A percentile compares a stretch with the other conserved stretches of the same genome.
Evolutionary conservation across 92 coral and sea anemone genomes (phyloP).

Genomic region (Bergia puertoricense): DNA sequence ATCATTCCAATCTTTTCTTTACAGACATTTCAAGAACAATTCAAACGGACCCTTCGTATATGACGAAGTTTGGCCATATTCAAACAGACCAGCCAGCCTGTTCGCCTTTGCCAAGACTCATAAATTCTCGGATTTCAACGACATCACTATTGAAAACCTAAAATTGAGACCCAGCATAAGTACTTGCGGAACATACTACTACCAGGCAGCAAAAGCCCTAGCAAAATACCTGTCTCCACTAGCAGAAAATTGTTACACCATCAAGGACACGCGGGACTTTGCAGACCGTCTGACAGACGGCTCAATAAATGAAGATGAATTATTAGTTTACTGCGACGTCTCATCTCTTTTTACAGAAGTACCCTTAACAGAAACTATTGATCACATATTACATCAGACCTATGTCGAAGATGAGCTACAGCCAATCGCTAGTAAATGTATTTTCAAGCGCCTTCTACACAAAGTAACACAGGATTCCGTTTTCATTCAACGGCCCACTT

Average conservation of each 20-base stretch:
- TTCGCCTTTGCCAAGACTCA: not conserved
- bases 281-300: too few relatives aligned
- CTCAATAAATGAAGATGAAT: too few relatives aligned
- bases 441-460: constrained; percentile 14
- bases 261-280: too few relatives aligned
- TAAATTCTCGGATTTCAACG: too few relatives aligned
- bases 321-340: not conserved
- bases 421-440: not conserved
- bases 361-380: constrained; percentile 5
- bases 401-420: not conserved
- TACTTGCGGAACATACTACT: too few relatives aligned
- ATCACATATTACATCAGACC: not conserved
- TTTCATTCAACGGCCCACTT: constrained; percentile 16
- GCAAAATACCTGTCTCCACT: too few relatives aligned
- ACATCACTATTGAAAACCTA: too few relatives aligned
- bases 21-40: constrained; percentile 31
- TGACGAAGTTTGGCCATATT: not conserved
- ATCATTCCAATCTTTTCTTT: constrained; percentile 30
- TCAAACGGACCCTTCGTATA: not conserved
- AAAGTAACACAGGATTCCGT: constrained; percentile 2
- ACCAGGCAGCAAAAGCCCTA: too few relatives aligned
- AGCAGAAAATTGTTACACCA: too few relatives aligned
- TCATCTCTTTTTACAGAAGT: not conserved
- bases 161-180: too few relatives aligned
- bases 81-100: not conserved